Evolutionary conservation across 2,888 invertebrate species (phyloP).

Genomic region (Campoplex capitator): DNA sequence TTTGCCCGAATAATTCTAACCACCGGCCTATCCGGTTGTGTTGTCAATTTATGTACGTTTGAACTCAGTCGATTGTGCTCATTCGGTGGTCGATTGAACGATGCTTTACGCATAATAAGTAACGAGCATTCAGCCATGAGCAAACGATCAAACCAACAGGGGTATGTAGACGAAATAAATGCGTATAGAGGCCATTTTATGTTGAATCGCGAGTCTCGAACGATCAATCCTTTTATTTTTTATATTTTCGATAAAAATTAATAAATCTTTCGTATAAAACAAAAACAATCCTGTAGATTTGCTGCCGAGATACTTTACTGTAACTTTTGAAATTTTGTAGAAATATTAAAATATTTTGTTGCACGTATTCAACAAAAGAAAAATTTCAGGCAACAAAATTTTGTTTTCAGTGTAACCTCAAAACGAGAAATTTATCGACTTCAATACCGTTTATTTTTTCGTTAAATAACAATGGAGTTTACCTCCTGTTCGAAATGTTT

Average conservation of each 20-base stretch:
- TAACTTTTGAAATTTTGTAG: not conserved
- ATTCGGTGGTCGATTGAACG: slow-evolving; percentile 59
- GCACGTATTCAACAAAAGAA: no score
- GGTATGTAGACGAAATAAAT: not conserved
- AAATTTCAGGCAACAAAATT: no score
- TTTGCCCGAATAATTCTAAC: slow-evolving; percentile 56
- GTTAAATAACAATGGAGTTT: not conserved
- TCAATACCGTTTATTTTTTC: not conserved
- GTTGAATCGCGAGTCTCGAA: not conserved
- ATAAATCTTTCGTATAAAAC: not conserved
- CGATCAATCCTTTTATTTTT: not conserved
- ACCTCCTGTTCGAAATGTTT: not conserved
- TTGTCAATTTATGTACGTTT: slow-evolving; percentile 59
- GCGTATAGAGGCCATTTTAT: not conserved
- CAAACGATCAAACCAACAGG: slow-evolving; percentile 31
- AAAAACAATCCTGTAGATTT: not conserved
- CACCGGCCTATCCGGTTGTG: slow-evolving; percentile 32
- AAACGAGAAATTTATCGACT: not conserved
- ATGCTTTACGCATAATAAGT: slow-evolving; percentile 64
- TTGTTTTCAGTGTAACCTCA: not conserved
- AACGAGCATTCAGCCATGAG: slow-evolving; percentile 38
- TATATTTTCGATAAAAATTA: not conserved
- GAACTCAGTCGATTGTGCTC: slow-evolving; percentile 47
- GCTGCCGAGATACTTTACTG: not conserved
- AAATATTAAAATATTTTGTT: no score